A percentile compares a stretch with the other conserved stretches of the same genome.
These are phyloP conservation scores for Limonius californicus DNA, from an alignment of 1,140 invertebrate genomes.

Conservation along the genomic window DNA sequence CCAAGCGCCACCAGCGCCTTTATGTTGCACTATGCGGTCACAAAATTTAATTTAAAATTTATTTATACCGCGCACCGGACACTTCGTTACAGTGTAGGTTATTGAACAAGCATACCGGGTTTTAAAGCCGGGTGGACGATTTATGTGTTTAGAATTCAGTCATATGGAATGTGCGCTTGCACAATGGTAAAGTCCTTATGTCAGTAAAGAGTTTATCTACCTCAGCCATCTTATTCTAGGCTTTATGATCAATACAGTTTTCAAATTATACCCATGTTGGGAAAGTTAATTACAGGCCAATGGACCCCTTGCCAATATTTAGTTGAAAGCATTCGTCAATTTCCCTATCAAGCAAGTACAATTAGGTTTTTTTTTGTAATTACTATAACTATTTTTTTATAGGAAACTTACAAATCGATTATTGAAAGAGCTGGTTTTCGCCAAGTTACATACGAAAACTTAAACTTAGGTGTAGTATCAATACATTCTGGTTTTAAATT, in stretches of 20 bases:
- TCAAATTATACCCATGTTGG: slow-evolving; percentile 95
- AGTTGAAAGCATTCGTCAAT: slow-evolving; percentile 95
- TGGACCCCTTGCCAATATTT: slow-evolving; percentile 98
- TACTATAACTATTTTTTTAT: too few relatives aligned
- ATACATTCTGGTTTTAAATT: slow-evolving; percentile 95
- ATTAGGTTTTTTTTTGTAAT: too few relatives aligned
- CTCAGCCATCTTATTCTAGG: too few relatives aligned
- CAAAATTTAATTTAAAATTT: too few relatives aligned
- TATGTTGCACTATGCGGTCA: too few relatives aligned
- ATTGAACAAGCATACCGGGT: slow-evolving; percentile 91
- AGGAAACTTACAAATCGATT: slow-evolving; percentile 86
- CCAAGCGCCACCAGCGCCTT: too few relatives aligned
- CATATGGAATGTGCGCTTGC: slow-evolving; percentile 73
- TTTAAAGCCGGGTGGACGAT: slow-evolving; percentile 88
- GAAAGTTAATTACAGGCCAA: slow-evolving; percentile 89
- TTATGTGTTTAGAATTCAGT: slow-evolving; percentile 97
- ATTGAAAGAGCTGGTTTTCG: slow-evolving; percentile 85
- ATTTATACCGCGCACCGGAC: too few relatives aligned
- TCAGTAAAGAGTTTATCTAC: too few relatives aligned
- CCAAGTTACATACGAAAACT: slow-evolving; percentile 83
- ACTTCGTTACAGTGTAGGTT: too few relatives aligned
- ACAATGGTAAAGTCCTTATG: too few relatives aligned
- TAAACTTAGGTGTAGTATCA: slow-evolving; percentile 83
- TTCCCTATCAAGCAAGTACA: slow-evolving; percentile 85
- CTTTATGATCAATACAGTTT: slow-evolving; percentile 97